Base-by-base conservation (phyloP, 1,140 invertebrate genomes). In the Ostrea denselamellosa region DNA sequence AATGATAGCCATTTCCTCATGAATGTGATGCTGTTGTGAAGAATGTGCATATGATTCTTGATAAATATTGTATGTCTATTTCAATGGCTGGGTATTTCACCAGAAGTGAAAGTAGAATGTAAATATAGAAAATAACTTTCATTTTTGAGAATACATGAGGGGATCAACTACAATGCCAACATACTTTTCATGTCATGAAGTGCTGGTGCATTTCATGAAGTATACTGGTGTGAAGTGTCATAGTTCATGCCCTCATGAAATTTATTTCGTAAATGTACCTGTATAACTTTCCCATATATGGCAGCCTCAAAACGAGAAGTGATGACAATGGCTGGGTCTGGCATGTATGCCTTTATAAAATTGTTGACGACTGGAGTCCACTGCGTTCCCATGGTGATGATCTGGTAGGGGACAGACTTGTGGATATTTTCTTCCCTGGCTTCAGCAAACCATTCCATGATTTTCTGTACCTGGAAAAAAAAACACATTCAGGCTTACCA, bases 211-310 rank as follows among this genome's bases (percentile, higher is more conserved):
- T 44, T 44, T n/a, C n/a, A n/a, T n/a, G n/a, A n/a, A 44, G 34
- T 44, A 44, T 44, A 5, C 34, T 44, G 34, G 34, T 5, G 34
- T 44, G 34, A 44, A 44, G 34, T 5, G 5, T 44, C 34, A 44
- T 5, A 44, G 34, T 44, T 44, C 34, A 44, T 5, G 34, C 34
- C 34, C 34, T 5, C 34, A 1, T 44, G 34, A 44, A 44, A 44
- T 44, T 44, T 5, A 44, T 44, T 44, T 44, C 34, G 34, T 44
- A 44, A 44, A 2, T 77, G 22, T 89, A 94, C 92, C 89, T 93
- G 93, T 88, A 91, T 90, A 0, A 93, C 91, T 86, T 87, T 87
- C 3, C 92, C 93, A 90, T 93, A 94, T 17, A 93, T 87, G 12
- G 93, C 81, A 0, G 92, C 92, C 83, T 94, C 93, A 77, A 91